Evolutionary conservation across 2,888 invertebrate genomes (phyloP).

Genomic region (Holacanthella duospinosa): DNA sequence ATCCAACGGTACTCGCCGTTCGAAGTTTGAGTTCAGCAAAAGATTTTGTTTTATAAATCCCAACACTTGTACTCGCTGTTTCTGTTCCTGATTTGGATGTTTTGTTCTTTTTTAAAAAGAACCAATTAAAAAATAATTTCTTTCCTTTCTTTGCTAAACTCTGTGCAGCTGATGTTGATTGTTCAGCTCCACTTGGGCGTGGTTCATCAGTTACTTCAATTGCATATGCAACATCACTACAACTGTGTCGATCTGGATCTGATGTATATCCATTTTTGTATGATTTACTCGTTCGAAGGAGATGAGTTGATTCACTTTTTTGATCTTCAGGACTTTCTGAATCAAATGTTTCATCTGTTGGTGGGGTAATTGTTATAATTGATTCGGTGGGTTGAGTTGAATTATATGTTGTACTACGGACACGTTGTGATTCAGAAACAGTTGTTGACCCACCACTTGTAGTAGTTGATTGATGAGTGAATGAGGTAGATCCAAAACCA

Average conservation of each 20-base stretch:
- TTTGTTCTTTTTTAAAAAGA: constrained; percentile 19
- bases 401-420: neutral
- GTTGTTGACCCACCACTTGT: neutral
- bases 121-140: constrained; percentile 24
- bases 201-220: constrained; percentile 12
- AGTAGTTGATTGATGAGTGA: neutral
- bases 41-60: constrained; percentile 32
- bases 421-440: neutral
- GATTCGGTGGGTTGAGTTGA: neutral
- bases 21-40: constrained; percentile 26
- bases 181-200: constrained; percentile 12
- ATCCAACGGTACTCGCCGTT: neutral
- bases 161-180: constrained; percentile 1
- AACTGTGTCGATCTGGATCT: constrained; percentile 6
- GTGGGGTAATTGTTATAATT: neutral
- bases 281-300: constrained; percentile 14
- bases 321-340: neutral
- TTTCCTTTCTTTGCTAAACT: constrained; percentile 22
- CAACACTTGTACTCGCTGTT: constrained; percentile 15
- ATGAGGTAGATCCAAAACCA: neutral
- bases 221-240: constrained; percentile 15
- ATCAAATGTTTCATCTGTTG: neutral
- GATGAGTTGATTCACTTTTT: constrained; percentile 12
- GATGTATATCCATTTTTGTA: constrained; percentile 8
- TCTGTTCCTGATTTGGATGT: neutral